These are phyloP conservation scores for Microctonus aethiopoides DNA, from an alignment of 2,888 invertebrate species.

Conservation along the genomic window DNA sequence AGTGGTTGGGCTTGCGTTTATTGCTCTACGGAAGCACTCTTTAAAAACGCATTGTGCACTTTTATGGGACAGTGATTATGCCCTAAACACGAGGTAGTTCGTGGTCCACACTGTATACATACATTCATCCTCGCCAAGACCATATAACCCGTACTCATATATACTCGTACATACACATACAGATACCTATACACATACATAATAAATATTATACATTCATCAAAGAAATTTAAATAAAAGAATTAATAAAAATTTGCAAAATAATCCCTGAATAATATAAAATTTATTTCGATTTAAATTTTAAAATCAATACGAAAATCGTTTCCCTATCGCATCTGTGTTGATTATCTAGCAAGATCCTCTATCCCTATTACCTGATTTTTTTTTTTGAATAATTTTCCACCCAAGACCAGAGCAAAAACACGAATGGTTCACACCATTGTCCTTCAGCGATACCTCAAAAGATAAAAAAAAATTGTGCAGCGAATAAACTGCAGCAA, in stretches of 20 bases:
- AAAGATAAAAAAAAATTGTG: background rate
- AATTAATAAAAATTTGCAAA: background rate
- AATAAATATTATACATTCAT: background rate
- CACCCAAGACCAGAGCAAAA: slow-evolving; percentile 40
- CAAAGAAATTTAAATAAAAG: background rate
- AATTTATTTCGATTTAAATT: background rate
- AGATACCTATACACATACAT: slow-evolving; percentile 13
- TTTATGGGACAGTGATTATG: slow-evolving; percentile 64
- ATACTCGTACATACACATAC: too few species aligned
- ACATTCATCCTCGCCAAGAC: background rate
- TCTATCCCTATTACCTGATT: slow-evolving; percentile 40
- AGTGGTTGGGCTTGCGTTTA: slow-evolving; percentile 51
- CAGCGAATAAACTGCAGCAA: background rate
- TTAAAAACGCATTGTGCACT: slow-evolving; percentile 64
- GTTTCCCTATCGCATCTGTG: slow-evolving; percentile 19
- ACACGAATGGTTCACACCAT: slow-evolving; percentile 1
- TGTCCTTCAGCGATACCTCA: background rate
- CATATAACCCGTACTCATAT: slow-evolving; percentile 5
- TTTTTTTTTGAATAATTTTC: slow-evolving; percentile 31
- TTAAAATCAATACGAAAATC: background rate
- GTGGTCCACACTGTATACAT: slow-evolving; percentile 25
- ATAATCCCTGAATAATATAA: too few species aligned
- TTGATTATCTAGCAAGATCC: slow-evolving; percentile 5
- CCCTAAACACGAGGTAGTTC: slow-evolving; percentile 52
- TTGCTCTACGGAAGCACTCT: slow-evolving; percentile 62